Evolutionary conservation across 2,888 invertebrate genomes (phyloP).

Genomic region (Dorcus hopei): DNA sequence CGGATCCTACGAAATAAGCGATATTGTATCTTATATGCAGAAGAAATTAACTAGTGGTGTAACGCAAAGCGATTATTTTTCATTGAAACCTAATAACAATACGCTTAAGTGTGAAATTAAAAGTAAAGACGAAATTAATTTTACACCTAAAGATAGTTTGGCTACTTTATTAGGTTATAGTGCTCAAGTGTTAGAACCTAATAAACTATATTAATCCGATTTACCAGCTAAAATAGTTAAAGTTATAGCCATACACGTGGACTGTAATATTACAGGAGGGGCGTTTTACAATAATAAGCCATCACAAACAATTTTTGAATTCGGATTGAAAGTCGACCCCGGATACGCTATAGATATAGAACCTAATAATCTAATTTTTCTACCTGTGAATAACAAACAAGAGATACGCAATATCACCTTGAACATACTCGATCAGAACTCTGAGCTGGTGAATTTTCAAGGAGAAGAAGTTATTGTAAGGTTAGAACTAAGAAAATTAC

Average conservation of each 20-base stretch:
- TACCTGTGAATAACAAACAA: slow-evolving; percentile 9
- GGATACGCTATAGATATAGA: slow-evolving; percentile 41
- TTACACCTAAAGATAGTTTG: slow-evolving; percentile 4
- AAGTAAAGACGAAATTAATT: slow-evolving; percentile 12
- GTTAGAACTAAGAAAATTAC: too few relatives aligned
- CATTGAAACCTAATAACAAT: slow-evolving; percentile 31
- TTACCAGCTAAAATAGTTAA: too few relatives aligned
- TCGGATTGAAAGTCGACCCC: slow-evolving; percentile 35
- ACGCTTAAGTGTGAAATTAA: slow-evolving; percentile 27
- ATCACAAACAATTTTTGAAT: too few relatives aligned
- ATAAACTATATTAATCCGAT: too few relatives aligned
- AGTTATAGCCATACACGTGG: not conserved
- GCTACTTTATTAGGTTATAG: slow-evolving; percentile 12
- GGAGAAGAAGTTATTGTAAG: slow-evolving; percentile 26
- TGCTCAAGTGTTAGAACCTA: not conserved
- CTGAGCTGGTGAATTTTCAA: slow-evolving; percentile 25
- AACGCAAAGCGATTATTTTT: not conserved
- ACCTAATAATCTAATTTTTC: slow-evolving; percentile 29
- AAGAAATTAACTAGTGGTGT: too few relatives aligned
- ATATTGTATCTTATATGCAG: slow-evolving; percentile 29
- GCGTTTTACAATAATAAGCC: slow-evolving; percentile 7
- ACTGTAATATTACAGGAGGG: slow-evolving; percentile 17
- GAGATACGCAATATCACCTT: slow-evolving; percentile 13
- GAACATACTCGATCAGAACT: slow-evolving; percentile 25
- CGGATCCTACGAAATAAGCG: slow-evolving; percentile 38